Conservation (phyloP, 2,888 invertebrate species). For the Coleophora deauratella region DNA sequence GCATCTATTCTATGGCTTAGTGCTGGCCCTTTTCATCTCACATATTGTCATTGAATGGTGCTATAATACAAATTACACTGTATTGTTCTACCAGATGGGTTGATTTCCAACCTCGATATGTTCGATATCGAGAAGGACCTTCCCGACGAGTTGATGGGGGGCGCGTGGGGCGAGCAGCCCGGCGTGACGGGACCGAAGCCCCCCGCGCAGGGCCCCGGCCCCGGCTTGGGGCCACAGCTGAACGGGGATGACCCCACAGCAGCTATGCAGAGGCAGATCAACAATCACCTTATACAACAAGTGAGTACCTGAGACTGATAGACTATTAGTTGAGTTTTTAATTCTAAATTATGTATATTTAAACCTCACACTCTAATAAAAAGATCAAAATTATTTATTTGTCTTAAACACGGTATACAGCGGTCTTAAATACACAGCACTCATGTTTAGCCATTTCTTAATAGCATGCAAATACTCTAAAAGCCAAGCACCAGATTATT, state of each 20-base stretch:
- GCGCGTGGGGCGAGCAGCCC: constrained; percentile 83
- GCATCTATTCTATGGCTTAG: too few relatives aligned
- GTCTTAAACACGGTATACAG: too few relatives aligned
- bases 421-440: too few relatives aligned
- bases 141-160: constrained; percentile 90
- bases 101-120: constrained; percentile 84
- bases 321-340: constrained; percentile 1
- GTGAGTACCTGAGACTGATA: constrained; percentile 54
- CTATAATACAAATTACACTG: too few relatives aligned
- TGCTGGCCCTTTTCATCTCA: too few relatives aligned
- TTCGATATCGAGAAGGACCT: constrained; percentile 93
- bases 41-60: too few relatives aligned
- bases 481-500: too few relatives aligned
- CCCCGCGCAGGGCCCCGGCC: constrained; percentile 88
- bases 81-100: constrained; percentile 75
- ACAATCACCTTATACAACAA: constrained; percentile 81
- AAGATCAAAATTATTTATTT: too few relatives aligned
- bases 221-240: constrained; percentile 75
- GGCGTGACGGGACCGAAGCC: constrained; percentile 81
- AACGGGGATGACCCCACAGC: constrained; percentile 81
- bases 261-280: constrained; percentile 75
- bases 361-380: too few relatives aligned
- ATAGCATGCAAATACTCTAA: too few relatives aligned
- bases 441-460: too few relatives aligned
- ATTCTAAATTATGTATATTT: too few relatives aligned